phyloP scores from a whole-genome alignment of 1,140 invertebrate species.

The Drosophila asahinai region DNA sequence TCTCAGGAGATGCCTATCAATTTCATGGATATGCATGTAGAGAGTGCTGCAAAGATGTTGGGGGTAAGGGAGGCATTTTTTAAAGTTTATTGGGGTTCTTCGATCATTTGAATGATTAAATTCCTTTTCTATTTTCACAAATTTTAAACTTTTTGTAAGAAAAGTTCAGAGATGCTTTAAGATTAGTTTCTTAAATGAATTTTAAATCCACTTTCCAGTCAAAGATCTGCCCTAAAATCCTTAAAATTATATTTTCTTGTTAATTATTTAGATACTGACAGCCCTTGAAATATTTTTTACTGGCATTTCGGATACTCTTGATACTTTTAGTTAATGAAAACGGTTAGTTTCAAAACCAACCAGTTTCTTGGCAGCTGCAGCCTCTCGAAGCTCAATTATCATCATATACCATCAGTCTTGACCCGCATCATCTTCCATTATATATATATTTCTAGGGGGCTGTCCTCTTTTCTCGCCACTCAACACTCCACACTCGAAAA shows the following conservation, averaged over 20 bases:
- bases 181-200: too few relatives aligned
- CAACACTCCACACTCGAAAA: conserved; percentile 42
- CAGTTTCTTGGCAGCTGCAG: conserved; percentile 29
- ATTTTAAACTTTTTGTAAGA: too few relatives aligned
- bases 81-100: too few relatives aligned
- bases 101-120: neutral
- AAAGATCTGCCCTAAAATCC: too few relatives aligned
- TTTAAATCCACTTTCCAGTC: neutral
- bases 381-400: conserved; percentile 38
- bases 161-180: too few relatives aligned
- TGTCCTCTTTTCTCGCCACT: conserved; percentile 29
- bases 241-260: neutral
- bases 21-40: conserved; percentile 5
- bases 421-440: conserved; percentile 50
- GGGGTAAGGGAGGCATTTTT: neutral
- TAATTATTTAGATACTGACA: neutral
- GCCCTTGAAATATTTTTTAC: too few relatives aligned
- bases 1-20: conserved; percentile 28
- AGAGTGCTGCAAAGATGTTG: too few relatives aligned
- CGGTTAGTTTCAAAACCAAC: conserved; percentile 6
- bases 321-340: neutral
- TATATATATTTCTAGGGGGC: conserved; percentile 26
- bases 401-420: conserved; percentile 19
- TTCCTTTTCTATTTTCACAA: neutral
- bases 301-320: neutral